Base-by-base conservation (phyloP, 2,888 invertebrate genomes). In the Scaptomyza caliginosa region DNA sequence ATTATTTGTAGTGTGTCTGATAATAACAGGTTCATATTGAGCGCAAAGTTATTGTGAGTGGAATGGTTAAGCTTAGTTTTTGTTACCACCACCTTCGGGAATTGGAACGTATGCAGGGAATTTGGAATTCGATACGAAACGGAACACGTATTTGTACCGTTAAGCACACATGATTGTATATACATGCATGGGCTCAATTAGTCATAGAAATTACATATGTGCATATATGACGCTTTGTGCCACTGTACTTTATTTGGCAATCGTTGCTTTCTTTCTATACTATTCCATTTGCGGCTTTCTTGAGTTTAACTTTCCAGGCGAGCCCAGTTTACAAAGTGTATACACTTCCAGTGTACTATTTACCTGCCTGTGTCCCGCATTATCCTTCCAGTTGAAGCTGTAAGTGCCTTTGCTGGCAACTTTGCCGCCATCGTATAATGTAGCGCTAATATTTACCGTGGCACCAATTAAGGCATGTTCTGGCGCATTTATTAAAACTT, bases 391-490 rank as follows among this genome's bases (percentile, higher is more conserved):
- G 4, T 54, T 71, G 86, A 92, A 94, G 28, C 86, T 90, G 91
- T 93, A 95, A 0, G 77, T 86, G 16, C 92, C 93, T 45, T 92
- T 63, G 11, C 77, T 78, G 11, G 90, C 89, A 21, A 88, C 64
- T 48, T 70, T 73, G 0, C 69, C 75, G 32, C 73, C 80, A 49
- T 90, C 75, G 40, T 80, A 88, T 4, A 91, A 67, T 11, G 76
- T 88, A 8, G 90, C 91, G 19, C 86, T 93, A 86, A 96, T 95
- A 68, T 94, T 94, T 38, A 96, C 93, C 50, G 93, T 94, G 4
- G 94, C 94, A 19, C 96, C 96, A 52, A 93, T 91, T 13, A 96
- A 94, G n/a, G 94, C 93, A 43, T 95, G 94, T 7, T 94, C 94
- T 90, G 95, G 93, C 67, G 93, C 93, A 10, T 92, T 91, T 67